A percentile compares a stretch with the other conserved stretches of the same genome.
These are phyloP conservation scores for Tiliacea citrago DNA, from an alignment of 2,888 invertebrate species.

Conservation along the genomic window DNA sequence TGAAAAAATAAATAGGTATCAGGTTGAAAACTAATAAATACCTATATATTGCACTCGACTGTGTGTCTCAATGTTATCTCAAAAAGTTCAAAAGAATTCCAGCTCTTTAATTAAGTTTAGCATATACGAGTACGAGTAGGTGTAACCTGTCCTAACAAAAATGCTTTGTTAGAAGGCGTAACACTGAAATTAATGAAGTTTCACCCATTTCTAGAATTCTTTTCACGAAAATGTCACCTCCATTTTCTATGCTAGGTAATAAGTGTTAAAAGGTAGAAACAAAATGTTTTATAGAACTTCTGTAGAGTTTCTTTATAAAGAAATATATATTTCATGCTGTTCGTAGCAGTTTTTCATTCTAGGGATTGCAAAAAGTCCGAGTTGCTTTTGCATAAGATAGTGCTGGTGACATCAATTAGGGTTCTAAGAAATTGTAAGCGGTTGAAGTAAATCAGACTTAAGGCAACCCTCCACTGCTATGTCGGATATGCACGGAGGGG, in stretches of 20 bases:
- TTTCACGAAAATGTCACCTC: slow-evolving; percentile 50
- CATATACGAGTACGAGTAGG: too few relatives aligned
- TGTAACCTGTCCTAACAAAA: slow-evolving; percentile 39
- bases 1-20: too few relatives aligned
- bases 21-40: too few relatives aligned
- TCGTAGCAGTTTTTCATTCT: slow-evolving; percentile 24
- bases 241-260: slow-evolving; percentile 43
- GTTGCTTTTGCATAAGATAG: slow-evolving; percentile 25
- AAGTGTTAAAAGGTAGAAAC: slow-evolving; percentile 42
- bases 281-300: slow-evolving; percentile 40
- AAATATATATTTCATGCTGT: slow-evolving; percentile 35
- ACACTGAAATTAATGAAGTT: slow-evolving; percentile 58
- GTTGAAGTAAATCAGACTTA: slow-evolving; percentile 1
- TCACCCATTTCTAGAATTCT: slow-evolving; percentile 47
- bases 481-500: not conserved
- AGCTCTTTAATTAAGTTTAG: not conserved
- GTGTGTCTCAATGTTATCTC: too few relatives aligned
- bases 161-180: slow-evolving; percentile 38
- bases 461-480: not conserved
- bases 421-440: not conserved
- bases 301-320: slow-evolving; percentile 33
- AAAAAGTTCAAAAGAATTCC: not conserved
- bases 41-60: too few relatives aligned
- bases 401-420: slow-evolving; percentile 36
- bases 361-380: slow-evolving; percentile 21